These are phyloP conservation scores for Caenorhabditis zanzibari DNA, from an alignment of 2,888 invertebrate genomes.

Conservation along the genomic window DNA sequence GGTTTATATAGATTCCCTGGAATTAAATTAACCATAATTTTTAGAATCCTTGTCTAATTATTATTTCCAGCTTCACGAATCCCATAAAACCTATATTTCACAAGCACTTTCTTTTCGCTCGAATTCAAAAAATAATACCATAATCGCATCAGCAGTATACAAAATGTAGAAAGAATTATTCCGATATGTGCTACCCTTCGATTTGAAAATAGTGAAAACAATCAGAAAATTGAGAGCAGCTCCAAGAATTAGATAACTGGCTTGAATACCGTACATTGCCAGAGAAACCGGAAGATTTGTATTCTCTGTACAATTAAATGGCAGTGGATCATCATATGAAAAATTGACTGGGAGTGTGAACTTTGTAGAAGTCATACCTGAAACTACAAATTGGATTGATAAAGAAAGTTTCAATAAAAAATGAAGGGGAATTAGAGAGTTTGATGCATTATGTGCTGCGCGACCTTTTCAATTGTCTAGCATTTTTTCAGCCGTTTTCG, in stretches of 20 bases:
- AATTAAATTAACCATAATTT: not conserved
- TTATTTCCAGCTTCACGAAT: too few species aligned
- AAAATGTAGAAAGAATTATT: constrained; percentile 39
- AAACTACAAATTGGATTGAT: not conserved
- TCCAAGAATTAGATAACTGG: constrained; percentile 39
- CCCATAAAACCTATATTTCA: too few species aligned
- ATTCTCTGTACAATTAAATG: constrained; percentile 28
- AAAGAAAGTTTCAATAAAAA: not conserved
- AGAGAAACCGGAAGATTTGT: constrained; percentile 4
- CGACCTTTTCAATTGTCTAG: not conserved
- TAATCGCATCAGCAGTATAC: constrained; percentile 36
- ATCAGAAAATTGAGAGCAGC: constrained; percentile 37
- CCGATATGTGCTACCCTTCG: constrained; percentile 17
- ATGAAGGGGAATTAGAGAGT: not conserved
- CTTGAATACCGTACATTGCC: constrained; percentile 32
- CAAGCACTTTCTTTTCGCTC: too few species aligned
- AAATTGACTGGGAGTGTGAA: constrained; percentile 34
- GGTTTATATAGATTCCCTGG: constrained; percentile 43
- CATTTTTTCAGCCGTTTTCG: not conserved
- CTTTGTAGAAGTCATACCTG: constrained; percentile 11
- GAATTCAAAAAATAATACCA: constrained; percentile 2
- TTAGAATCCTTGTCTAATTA: too few species aligned
- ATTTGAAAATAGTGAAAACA: constrained; percentile 29
- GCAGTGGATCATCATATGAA: constrained; percentile 44
- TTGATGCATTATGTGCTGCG: not conserved